Evolutionary conservation across 2,888 invertebrate species (phyloP).

Genomic region (Rhagium mordax): DNA sequence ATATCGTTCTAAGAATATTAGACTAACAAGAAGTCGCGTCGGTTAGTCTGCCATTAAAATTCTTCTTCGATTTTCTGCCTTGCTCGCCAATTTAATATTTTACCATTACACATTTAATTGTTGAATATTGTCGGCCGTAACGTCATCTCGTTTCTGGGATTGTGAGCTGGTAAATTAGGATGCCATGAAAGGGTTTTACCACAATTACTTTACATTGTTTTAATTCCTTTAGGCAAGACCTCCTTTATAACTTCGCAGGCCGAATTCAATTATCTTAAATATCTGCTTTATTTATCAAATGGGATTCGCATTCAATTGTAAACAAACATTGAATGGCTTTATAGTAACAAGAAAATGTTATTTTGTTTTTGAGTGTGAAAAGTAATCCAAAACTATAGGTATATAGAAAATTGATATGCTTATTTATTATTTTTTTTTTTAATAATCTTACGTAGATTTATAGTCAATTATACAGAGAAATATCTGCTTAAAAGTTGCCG

Average conservation of each 20-base stretch:
- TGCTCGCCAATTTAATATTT: constrained; percentile 53
- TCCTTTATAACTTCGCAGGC: constrained; percentile 33
- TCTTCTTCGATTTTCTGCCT: constrained; percentile 37
- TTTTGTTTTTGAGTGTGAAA: too few species aligned
- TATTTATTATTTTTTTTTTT: too few species aligned
- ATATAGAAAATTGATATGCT: too few species aligned
- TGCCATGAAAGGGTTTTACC: constrained; percentile 54
- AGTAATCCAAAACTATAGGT: too few species aligned
- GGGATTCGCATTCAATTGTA: neutral
- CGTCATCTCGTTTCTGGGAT: constrained; percentile 54
- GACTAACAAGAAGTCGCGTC: constrained; percentile 16
- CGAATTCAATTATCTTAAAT: constrained; percentile 25
- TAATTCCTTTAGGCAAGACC: constrained; percentile 53
- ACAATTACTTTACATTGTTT: constrained; percentile 58
- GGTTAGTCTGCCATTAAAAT: constrained; percentile 27
- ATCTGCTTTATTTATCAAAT: constrained; percentile 27
- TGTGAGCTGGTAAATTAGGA: constrained; percentile 54
- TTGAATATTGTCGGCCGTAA: constrained; percentile 53
- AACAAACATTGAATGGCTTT: neutral
- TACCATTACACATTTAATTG: constrained; percentile 55
- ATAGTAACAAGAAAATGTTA: neutral
- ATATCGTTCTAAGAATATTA: too few species aligned
- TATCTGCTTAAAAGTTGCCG: too few species aligned
- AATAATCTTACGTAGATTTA: too few species aligned
- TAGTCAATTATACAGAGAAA: too few species aligned